Conservation (phyloP, 2,113 vertebrate genomes). For the Gallinago media region DNA sequence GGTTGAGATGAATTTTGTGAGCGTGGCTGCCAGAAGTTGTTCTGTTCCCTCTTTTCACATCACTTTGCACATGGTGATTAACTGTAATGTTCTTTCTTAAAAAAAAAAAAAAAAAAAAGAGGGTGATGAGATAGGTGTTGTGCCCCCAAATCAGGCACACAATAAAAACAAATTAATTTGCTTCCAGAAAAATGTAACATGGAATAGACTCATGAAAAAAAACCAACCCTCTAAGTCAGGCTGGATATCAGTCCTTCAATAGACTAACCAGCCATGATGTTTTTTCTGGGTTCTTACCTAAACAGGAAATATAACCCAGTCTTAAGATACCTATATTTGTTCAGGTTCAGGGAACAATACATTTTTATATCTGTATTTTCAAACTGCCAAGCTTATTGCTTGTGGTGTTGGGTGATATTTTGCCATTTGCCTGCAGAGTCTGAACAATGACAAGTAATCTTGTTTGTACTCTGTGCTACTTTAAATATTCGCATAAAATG, state of each 20-base stretch:
- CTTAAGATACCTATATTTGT: neutral
- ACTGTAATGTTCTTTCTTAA: neutral
- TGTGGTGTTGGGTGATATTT: neutral
- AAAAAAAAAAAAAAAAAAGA: neutral
- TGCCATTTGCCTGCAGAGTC: neutral
- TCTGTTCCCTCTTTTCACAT: neutral
- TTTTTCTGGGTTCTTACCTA: neutral
- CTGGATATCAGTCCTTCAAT: neutral
- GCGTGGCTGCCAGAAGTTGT: neutral
- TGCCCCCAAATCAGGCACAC: neutral
- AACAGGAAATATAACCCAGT: neutral
- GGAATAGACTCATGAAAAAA: neutral
- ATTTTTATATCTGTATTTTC: neutral
- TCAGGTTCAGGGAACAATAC: neutral
- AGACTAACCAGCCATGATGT: neutral
- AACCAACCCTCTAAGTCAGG: neutral
- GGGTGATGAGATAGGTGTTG: neutral
- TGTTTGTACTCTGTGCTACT: neutral
- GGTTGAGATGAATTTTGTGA: neutral
- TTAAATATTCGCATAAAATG: neutral
- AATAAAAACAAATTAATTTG: slow-evolving; percentile 47
- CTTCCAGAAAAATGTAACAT: neutral
- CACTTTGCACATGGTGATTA: neutral
- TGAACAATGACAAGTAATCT: neutral
- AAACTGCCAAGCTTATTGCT: neutral